Evolutionary conservation across 2,113 vertebrate genomes (phyloP), one percentile per base, ranked within the genome.

Genomic region (Herpailurus yagouaroundi): DNA sequence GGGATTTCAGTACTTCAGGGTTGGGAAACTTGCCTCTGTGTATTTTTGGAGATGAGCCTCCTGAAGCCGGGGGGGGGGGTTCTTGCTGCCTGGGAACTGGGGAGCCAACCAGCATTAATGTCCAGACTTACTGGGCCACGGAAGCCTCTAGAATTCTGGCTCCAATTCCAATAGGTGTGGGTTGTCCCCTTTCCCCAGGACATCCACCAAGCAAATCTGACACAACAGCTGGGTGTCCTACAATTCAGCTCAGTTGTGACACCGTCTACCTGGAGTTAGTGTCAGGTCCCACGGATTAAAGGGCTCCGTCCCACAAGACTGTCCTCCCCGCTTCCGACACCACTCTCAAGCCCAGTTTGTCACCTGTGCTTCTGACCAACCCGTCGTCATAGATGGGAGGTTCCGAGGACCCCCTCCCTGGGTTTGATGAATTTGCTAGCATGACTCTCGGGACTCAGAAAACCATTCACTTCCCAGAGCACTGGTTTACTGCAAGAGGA

Each of bases 111-210:
- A 1, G 36, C 0, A 11, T 6, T 1, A 5, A 27, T 16, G 29
- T 57, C 13, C 29, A 4, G 29, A 31, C 16, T 10, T 3, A 7
- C 0, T 2, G 19, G 38, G 25, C 36, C 3, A 0, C 18, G 21
- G 60, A 18, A 13, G 12, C 7, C 21, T 64, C 31, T 31, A 29
- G 13, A 31, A 29, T 66, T 69, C n/a, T 38, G 63, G 68, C 27
- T 68, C n/a, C 76, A 60, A 31, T 48, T 89, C 71, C 41, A 1
- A 0, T 18, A 57, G 18, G 55, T 48, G 25, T 45, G 68, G 9
- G 48, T 2, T 18, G n/a, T 23, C 5, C 21, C 29, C 29, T 23
- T 18, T 14, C 52, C 50, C 66, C 3, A 4, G 6, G 13, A 31
- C 25, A 31, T 31, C 41, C 41, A 48, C 55, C 55, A 15, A 8